Evolutionary conservation across 1,140 invertebrate species (phyloP).

Genomic region (Euura lappo): DNA sequence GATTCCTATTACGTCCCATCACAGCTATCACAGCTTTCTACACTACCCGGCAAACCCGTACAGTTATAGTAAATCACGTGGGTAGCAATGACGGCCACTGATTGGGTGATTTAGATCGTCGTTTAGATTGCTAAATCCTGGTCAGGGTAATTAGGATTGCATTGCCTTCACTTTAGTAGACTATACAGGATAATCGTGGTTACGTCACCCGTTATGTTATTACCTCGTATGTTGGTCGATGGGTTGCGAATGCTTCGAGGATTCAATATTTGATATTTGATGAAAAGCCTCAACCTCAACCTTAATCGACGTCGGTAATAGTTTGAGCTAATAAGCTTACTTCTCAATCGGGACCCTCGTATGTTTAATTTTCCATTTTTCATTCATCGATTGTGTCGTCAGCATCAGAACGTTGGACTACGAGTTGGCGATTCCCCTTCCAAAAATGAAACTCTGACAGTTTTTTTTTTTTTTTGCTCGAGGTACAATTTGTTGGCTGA

Average conservation of each 20-base stretch:
- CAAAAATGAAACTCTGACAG: no score
- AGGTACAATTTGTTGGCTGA: conserved; percentile 2
- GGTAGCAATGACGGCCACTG: conserved; percentile 25
- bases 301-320: no score
- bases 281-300: no score
- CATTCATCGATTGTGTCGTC: no score
- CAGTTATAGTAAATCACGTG: conserved; percentile 1
- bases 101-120: conserved; percentile 23
- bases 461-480: background rate
- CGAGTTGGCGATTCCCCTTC: no score
- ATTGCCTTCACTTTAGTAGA: conserved; percentile 16
- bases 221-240: background rate
- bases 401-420: no score
- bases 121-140: conserved; percentile 15
- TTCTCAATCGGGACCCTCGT: no score
- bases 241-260: background rate
- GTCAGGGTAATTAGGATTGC: conserved; percentile 26
- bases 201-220: background rate
- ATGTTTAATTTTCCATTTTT: no score
- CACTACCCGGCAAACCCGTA: background rate
- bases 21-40: background rate
- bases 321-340: no score
- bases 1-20: background rate
- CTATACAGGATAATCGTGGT: conserved; percentile 28
- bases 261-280: no score